These are phyloP conservation scores for Scelioninae gen. 1 DNA, from an alignment of 2,888 invertebrate species.

Conservation along the genomic window DNA sequence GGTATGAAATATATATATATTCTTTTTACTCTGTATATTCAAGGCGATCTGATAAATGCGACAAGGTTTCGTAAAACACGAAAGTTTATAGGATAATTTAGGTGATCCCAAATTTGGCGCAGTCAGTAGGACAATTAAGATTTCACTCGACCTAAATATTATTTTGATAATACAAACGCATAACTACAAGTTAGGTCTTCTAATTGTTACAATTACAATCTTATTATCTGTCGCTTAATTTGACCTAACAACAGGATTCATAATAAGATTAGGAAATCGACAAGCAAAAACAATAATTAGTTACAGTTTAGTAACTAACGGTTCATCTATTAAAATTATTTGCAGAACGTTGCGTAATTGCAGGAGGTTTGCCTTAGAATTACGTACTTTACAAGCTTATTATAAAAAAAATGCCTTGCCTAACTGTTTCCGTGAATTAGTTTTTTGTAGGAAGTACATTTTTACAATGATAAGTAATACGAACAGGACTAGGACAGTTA, in stretches of 20 bases:
- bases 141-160: too few relatives aligned
- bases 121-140: not conserved
- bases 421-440: conserved; percentile 46
- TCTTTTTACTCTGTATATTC: too few relatives aligned
- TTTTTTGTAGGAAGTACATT: conserved; percentile 58
- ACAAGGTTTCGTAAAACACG: not conserved
- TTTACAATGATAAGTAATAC: conserved; percentile 40
- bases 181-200: too few relatives aligned
- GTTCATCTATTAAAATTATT: conserved; percentile 23
- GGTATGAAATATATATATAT: not conserved
- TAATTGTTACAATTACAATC: not conserved
- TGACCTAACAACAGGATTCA: not conserved
- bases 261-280: not conserved
- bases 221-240: not conserved
- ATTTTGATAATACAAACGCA: too few relatives aligned
- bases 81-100: not conserved
- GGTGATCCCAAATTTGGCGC: not conserved
- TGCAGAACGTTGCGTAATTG: conserved; percentile 32
- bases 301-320: conserved; percentile 15
- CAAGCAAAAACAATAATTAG: conserved; percentile 3
- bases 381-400: conserved; percentile 34
- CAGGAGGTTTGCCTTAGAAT: conserved; percentile 33
- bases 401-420: conserved; percentile 41
- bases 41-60: too few relatives aligned
- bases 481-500: conserved; percentile 34